These are phyloP conservation scores for Muscicapa adusta DNA, from an alignment of 2,113 vertebrate species.

Conservation along the genomic window DNA sequence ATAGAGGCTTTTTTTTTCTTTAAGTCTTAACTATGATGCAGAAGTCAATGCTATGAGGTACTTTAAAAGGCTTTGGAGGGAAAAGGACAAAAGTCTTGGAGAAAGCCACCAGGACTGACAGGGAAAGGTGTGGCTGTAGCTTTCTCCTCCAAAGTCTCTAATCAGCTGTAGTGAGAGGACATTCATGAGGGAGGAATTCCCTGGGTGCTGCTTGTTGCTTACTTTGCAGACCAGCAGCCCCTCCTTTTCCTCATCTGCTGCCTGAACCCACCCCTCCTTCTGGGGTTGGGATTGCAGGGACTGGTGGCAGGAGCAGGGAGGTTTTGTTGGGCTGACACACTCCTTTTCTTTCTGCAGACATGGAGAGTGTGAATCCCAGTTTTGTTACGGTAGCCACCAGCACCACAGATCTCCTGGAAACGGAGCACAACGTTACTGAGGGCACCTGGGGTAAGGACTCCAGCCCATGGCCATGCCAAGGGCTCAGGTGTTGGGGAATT, in stretches of 20 bases:
- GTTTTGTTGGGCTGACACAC: background rate
- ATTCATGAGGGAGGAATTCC: background rate
- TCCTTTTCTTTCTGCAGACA: constrained; percentile 59
- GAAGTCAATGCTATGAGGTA: background rate
- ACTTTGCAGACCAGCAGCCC: background rate
- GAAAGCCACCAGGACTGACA: background rate
- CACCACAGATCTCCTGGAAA: constrained; percentile 17
- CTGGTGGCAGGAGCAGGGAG: background rate
- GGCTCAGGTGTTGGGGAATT: background rate
- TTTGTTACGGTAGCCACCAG: constrained; percentile 42
- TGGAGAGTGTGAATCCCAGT: constrained; percentile 58
- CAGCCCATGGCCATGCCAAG: background rate
- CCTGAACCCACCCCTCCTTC: background rate
- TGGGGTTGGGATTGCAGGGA: background rate
- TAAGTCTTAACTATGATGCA: background rate
- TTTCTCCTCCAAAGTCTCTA: background rate
- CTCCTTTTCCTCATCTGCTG: background rate
- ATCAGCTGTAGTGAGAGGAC: background rate
- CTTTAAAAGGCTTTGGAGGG: background rate
- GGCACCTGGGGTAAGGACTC: constrained; percentile 57
- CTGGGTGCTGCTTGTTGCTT: background rate
- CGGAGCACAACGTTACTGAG: constrained; percentile 10
- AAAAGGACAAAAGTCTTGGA: background rate
- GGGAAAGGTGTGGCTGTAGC: background rate
- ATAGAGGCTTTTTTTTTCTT: background rate